phyloP scores from a whole-genome alignment of 2,888 invertebrate genomes.

The Drosophila longiperda region DNA sequence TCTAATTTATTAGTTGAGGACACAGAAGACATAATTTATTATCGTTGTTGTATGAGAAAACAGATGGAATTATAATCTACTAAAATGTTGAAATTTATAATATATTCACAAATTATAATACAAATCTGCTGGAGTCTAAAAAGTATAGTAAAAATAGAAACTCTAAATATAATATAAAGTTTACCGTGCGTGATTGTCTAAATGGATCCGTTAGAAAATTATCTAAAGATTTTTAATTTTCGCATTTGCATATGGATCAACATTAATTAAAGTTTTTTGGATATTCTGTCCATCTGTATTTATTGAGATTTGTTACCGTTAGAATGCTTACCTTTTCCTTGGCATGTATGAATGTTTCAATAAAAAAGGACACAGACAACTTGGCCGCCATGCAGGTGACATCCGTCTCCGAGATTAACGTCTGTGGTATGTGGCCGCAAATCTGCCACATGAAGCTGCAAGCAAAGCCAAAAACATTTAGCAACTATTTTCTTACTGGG shows the following conservation, averaged over 20 bases:
- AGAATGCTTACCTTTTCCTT: conserved; percentile 92
- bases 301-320: neutral
- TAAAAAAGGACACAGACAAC: conserved; percentile 96
- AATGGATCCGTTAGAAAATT: neutral
- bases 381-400: conserved; percentile 94
- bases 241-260: neutral
- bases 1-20: neutral
- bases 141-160: neutral
- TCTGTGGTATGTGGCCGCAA: conserved; percentile 96
- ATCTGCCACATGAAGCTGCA: conserved; percentile 98
- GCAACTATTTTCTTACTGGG: neutral
- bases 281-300: neutral
- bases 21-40: neutral
- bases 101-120: neutral
- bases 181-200: too few species aligned
- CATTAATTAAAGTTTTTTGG: neutral
- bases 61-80: too few species aligned
- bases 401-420: conserved; percentile 91
- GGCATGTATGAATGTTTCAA: conserved; percentile 98
- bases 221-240: neutral
- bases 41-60: neutral
- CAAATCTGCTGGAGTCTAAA: neutral
- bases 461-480: conserved; percentile 21
- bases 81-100: neutral
- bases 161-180: neutral